Percentiles rank a stretch among this genome's conserved stretches.
phyloP scores from a whole-genome alignment of 2,888 invertebrate genomes.

The Yponomeuta plumbellus region DNA sequence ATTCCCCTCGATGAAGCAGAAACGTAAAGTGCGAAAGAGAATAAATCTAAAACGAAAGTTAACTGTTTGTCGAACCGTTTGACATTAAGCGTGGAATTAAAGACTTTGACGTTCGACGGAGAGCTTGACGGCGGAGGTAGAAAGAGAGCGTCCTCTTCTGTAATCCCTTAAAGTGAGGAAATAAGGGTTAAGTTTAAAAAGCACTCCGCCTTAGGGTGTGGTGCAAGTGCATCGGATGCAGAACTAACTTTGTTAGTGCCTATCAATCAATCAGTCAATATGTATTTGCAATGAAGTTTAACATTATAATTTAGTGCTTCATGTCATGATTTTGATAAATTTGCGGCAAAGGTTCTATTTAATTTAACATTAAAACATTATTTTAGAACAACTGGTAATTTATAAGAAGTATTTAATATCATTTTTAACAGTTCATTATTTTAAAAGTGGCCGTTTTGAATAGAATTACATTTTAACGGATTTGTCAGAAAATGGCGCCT shows the following conservation, averaged over 20 bases:
- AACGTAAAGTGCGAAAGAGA: neutral
- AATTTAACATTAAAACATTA: no score
- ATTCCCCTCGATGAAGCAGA: neutral
- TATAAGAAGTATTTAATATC: no score
- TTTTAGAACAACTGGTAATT: no score
- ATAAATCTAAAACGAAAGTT: conserved; percentile 28
- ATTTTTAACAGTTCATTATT: no score
- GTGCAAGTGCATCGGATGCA: neutral
- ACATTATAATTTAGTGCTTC: no score
- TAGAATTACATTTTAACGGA: no score
- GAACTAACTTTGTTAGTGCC: neutral
- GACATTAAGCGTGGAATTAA: conserved; percentile 2
- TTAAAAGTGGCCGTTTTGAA: no score
- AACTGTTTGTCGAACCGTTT: conserved; percentile 18
- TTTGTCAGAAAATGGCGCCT: no score
- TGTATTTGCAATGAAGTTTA: no score
- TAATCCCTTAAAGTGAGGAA: conserved; percentile 67
- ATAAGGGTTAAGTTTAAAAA: conserved; percentile 73
- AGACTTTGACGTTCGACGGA: neutral
- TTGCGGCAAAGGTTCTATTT: no score
- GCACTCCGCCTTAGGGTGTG: conserved; percentile 41
- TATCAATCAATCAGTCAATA: no score
- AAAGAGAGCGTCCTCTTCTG: neutral
- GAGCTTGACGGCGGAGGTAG: neutral
- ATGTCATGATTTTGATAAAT: no score